phyloP scores from a whole-genome alignment of 2,797 vertebrate genomes.

The Psittacula echo region DNA sequence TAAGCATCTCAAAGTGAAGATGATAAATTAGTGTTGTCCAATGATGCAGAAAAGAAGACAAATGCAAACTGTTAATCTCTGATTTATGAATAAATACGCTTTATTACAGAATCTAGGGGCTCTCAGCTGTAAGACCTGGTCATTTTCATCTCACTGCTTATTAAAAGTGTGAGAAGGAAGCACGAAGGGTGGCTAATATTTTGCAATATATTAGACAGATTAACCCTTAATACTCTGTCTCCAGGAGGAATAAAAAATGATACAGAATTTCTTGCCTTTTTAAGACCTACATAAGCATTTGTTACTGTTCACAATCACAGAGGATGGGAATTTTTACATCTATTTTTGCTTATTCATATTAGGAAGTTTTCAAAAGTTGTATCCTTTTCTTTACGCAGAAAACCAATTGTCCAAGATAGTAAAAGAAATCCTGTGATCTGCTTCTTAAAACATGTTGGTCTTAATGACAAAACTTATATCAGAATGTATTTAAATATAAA shows the following conservation, averaged over 20 bases:
- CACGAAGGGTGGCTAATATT: neutral
- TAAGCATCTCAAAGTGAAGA: conserved; percentile 38
- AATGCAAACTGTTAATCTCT: conserved; percentile 23
- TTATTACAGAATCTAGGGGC: neutral
- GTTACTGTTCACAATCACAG: neutral
- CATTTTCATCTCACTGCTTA: conserved; percentile 26
- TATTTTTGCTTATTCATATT: neutral
- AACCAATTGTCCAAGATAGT: neutral
- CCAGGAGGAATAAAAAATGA: neutral
- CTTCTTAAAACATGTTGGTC: neutral
- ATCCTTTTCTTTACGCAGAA: neutral
- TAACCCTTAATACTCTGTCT: neutral
- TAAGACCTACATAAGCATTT: neutral
- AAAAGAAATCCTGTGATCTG: neutral
- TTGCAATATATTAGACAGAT: neutral
- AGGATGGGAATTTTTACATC: neutral
- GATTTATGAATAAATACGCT: conserved; percentile 2
- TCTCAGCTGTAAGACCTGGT: neutral
- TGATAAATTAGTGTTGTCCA: conserved; percentile 43
- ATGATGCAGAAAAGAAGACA: conserved; percentile 43
- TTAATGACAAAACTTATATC: neutral
- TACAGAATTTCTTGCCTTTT: neutral
- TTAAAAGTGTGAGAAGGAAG: conserved; percentile 10
- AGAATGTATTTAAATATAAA: neutral
- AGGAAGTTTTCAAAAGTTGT: neutral